These are phyloP conservation scores for Podiceps cristatus DNA, from an alignment of 2,113 vertebrate genomes.

Conservation along the genomic window DNA sequence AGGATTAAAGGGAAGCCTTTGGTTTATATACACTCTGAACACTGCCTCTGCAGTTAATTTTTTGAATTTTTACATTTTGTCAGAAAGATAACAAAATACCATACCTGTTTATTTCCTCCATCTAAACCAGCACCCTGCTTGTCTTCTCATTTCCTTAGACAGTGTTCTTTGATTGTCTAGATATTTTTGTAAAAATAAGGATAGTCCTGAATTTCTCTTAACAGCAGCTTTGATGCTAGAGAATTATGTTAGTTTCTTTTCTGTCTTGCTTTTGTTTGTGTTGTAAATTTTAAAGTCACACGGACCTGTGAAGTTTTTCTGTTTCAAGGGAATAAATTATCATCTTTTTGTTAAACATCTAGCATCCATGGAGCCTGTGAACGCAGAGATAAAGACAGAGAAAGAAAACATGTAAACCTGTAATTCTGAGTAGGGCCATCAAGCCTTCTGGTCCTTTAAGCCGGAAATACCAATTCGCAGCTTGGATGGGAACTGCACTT, in stretches of 20 bases:
- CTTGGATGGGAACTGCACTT: constrained; percentile 20
- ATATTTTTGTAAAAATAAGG: not conserved
- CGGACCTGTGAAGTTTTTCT: not conserved
- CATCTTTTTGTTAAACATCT: not conserved
- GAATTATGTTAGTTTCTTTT: not conserved
- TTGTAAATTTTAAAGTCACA: not conserved
- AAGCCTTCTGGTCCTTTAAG: not conserved
- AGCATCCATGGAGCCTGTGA: not conserved
- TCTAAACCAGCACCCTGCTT: not conserved
- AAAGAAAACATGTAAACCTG: not conserved
- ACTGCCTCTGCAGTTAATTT: not conserved
- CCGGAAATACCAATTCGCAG: constrained; percentile 15
- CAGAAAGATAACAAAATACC: constrained; percentile 22
- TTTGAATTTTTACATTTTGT: constrained; percentile 51
- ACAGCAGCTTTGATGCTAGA: not conserved
- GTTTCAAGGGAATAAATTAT: not conserved
- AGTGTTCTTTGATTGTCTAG: not conserved
- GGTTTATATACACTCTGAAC: not conserved
- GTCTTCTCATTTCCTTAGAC: not conserved
- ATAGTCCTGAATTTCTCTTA: not conserved
- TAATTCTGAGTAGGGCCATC: not conserved
- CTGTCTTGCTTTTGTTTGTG: not conserved
- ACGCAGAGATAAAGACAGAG: not conserved
- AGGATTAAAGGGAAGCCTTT: constrained; percentile 19
- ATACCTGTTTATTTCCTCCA: not conserved